A percentile compares a stretch with the other conserved stretches of the same genome.
phyloP scores from a whole-genome alignment of 2,888 invertebrate genomes.

The Acanthosepion esculentum region DNA sequence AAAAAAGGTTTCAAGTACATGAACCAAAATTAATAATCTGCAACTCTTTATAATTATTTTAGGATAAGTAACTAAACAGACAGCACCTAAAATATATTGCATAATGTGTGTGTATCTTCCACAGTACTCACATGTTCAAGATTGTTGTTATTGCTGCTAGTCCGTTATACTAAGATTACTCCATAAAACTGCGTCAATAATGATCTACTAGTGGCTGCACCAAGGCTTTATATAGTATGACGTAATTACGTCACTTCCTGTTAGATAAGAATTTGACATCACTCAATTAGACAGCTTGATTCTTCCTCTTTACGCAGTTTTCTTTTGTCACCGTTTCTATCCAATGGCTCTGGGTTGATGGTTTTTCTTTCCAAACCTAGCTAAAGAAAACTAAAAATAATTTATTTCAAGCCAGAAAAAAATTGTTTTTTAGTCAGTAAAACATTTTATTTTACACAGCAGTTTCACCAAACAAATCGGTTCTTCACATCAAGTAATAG shows the following conservation, averaged over 20 bases:
- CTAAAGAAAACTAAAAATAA: not conserved
- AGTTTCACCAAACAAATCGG: not conserved
- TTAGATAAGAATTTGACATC: not conserved
- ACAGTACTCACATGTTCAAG: too few species aligned
- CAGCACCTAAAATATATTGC: too few species aligned
- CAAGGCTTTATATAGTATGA: not conserved
- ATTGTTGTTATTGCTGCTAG: too few species aligned
- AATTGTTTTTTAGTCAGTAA: not conserved
- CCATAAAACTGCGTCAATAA: too few species aligned
- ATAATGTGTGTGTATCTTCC: too few species aligned
- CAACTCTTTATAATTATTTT: too few species aligned
- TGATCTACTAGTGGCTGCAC: not conserved
- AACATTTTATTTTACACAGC: not conserved
- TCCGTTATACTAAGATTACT: too few species aligned
- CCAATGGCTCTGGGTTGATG: not conserved
- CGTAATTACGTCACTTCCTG: conserved; percentile 13
- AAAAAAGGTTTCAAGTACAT: not conserved
- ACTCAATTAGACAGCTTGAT: not conserved
- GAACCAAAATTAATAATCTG: too few species aligned
- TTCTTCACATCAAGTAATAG: not conserved
- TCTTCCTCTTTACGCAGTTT: conserved; percentile 57
- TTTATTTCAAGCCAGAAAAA: not conserved
- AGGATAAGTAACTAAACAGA: too few species aligned
- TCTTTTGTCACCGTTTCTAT: conserved; percentile 51
- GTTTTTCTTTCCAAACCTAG: not conserved